Evolutionary conservation across 2,888 invertebrate species (phyloP).

Genomic region (Euplagia quadripunctaria): DNA sequence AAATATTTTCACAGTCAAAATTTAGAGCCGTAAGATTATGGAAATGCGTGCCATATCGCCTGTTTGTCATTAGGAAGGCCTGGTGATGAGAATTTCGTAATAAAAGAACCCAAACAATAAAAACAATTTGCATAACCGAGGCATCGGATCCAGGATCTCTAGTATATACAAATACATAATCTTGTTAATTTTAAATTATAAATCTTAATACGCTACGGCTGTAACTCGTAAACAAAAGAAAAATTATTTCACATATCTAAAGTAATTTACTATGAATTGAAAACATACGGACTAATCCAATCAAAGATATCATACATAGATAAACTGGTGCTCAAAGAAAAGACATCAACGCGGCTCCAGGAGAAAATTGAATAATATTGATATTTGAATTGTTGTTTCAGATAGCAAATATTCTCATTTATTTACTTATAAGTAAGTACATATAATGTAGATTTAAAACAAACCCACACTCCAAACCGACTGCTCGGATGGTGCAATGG

Average conservation of each 20-base stretch:
- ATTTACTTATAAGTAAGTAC: neutral
- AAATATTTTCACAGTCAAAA: no score
- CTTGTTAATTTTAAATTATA: no score
- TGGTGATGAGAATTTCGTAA: no score
- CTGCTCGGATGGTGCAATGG: no score
- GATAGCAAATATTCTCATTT: neutral
- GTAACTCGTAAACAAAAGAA: neutral
- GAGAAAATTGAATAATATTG: slow-evolving; percentile 39
- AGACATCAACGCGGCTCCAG: slow-evolving; percentile 63
- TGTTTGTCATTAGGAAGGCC: no score
- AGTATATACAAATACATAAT: no score
- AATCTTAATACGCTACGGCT: no score
- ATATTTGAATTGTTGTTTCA: neutral
- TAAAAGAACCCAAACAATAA: no score
- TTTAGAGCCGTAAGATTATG: no score
- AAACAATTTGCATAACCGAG: no score
- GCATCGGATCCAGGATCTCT: no score
- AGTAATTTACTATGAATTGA: neutral
- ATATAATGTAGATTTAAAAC: neutral
- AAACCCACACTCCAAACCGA: neutral
- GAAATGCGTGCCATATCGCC: no score
- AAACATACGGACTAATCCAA: neutral
- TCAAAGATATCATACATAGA: slow-evolving; percentile 11
- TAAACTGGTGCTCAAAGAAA: slow-evolving; percentile 49
- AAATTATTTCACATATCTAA: neutral